Evolutionary conservation across 1,140 invertebrate genomes (phyloP).

Genomic region (Leptoteleia sp.): DNA sequence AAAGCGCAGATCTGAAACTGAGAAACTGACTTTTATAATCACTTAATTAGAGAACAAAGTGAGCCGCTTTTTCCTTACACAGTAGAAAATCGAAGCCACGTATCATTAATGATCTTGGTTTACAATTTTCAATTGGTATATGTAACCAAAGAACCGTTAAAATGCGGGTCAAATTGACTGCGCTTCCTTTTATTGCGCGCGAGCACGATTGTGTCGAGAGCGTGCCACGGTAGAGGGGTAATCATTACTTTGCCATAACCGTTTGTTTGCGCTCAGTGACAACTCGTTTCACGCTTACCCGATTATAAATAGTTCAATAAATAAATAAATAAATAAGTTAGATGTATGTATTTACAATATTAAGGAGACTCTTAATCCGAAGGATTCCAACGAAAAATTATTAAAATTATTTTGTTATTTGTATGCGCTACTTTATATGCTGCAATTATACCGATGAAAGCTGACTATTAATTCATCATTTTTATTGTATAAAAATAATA

Average conservation of each 20-base stretch:
- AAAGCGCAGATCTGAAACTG: constrained; percentile 1
- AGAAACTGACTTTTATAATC: constrained; percentile 33
- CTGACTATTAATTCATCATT: no score
- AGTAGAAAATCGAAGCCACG: constrained; percentile 19
- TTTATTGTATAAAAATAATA: no score
- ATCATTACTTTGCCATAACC: constrained; percentile 9
- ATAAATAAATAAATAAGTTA: constrained; percentile 24
- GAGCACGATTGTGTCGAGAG: constrained; percentile 46
- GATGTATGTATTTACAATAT: not conserved
- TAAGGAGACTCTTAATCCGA: not conserved
- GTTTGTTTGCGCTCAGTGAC: not conserved
- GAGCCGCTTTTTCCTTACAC: constrained; percentile 34
- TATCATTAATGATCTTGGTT: constrained; percentile 16
- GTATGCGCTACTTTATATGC: not conserved
- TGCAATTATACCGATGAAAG: no score
- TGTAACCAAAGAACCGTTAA: constrained; percentile 55
- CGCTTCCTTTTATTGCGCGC: constrained; percentile 45
- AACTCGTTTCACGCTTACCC: not conserved
- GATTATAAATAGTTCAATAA: constrained; percentile 5
- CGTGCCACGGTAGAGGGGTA: constrained; percentile 3
- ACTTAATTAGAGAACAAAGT: constrained; percentile 36
- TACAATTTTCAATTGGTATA: constrained; percentile 63
- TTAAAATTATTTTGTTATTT: not conserved
- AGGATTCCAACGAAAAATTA: no score
- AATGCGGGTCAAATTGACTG: constrained; percentile 50